A percentile compares a stretch with the other conserved stretches of the same genome.
Evolutionary conservation across 2,797 vertebrate genomes (phyloP).

Genomic region (Hipposideros larvatus): DNA sequence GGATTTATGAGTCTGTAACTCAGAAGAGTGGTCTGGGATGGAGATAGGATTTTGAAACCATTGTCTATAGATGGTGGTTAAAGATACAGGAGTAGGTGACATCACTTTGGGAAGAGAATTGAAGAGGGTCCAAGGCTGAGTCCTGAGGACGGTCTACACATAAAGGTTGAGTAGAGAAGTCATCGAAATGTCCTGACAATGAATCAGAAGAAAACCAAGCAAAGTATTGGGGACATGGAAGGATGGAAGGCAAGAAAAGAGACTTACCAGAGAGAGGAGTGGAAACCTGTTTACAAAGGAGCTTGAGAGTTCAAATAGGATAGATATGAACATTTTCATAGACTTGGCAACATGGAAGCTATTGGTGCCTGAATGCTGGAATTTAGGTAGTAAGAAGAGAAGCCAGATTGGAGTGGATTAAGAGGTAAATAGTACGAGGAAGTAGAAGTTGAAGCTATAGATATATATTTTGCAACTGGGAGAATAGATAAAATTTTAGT

Average conservation of each 20-base stretch:
- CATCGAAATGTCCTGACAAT: background rate
- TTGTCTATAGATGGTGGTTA: background rate
- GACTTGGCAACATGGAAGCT: background rate
- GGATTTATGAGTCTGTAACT: background rate
- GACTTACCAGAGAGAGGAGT: background rate
- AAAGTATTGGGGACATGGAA: background rate
- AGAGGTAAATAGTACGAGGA: background rate
- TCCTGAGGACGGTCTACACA: background rate
- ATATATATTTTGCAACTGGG: background rate
- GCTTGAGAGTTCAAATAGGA: background rate
- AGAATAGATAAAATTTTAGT: background rate
- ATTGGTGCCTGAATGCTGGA: background rate
- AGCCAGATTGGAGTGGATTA: background rate
- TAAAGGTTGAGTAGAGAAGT: background rate
- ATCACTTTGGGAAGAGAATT: constrained; percentile 30
- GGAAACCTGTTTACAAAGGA: background rate
- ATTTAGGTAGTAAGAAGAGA: background rate
- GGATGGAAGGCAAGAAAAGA: background rate
- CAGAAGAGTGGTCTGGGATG: background rate
- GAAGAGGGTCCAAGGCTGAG: background rate
- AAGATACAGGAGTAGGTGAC: constrained; percentile 24
- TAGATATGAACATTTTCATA: background rate
- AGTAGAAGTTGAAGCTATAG: background rate
- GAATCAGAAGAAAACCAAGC: background rate
- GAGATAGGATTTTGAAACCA: background rate